phyloP scores from a whole-genome alignment of 1,140 invertebrate genomes.

The Lanistes nyassanus region DNA sequence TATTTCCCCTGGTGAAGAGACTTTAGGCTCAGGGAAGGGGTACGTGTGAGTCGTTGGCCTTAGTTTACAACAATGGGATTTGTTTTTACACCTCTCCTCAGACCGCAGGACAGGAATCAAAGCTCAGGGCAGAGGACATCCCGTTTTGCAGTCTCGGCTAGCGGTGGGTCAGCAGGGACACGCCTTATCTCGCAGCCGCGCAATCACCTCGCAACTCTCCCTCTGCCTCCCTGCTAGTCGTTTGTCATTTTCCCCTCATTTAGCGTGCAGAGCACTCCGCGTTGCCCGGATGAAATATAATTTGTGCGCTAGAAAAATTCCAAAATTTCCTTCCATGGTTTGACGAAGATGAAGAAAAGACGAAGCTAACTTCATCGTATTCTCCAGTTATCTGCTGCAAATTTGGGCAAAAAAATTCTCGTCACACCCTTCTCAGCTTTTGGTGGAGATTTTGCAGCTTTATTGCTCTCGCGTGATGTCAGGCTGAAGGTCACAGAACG shows the following conservation, averaged over 20 bases:
- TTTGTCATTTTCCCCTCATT: slow-evolving; percentile 6
- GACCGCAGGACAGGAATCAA: neutral
- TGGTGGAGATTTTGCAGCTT: too few relatives aligned
- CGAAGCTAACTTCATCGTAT: slow-evolving; percentile 10
- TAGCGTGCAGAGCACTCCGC: neutral
- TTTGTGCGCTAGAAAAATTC: slow-evolving; percentile 17
- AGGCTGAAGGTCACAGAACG: too few relatives aligned
- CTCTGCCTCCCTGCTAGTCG: neutral
- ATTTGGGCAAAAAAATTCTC: slow-evolving; percentile 13
- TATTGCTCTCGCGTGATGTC: too few relatives aligned
- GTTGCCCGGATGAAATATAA: slow-evolving; percentile 16
- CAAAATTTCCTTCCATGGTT: slow-evolving; percentile 5
- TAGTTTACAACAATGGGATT: slow-evolving; percentile 26
- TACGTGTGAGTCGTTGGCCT: slow-evolving; percentile 24
- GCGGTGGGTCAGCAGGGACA: neutral
- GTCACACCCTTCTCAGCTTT: slow-evolving; percentile 2
- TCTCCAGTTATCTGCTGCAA: slow-evolving; percentile 18
- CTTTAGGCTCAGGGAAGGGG: neutral
- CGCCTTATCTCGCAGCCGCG: neutral
- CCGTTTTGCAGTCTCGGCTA: neutral
- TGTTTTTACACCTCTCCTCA: neutral
- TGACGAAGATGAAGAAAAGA: slow-evolving; percentile 14
- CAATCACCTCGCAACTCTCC: neutral
- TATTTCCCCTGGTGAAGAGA: slow-evolving; percentile 17
- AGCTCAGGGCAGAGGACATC: neutral